These are phyloP conservation scores for Characodon lateralis DNA, from an alignment of 2,797 vertebrate genomes.

Conservation along the genomic window DNA sequence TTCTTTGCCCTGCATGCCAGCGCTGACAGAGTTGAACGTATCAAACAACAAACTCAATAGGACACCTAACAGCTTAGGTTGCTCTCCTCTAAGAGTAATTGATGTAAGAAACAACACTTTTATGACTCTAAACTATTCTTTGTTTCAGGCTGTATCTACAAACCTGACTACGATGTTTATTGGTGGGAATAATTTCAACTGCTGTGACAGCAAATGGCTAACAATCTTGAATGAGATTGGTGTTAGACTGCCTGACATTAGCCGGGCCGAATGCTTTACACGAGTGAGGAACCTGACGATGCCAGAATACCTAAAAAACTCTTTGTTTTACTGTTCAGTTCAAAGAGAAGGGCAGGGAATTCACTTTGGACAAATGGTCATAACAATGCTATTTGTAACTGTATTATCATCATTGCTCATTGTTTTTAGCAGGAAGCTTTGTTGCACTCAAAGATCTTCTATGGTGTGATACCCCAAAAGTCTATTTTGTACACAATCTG, in stretches of 20 bases:
- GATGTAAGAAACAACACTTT: conserved; percentile 74
- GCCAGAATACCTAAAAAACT: conserved; percentile 50
- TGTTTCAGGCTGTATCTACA: conserved; percentile 46
- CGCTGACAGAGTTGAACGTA: conserved; percentile 66
- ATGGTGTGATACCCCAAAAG: conserved; percentile 44
- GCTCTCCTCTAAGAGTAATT: conserved; percentile 69
- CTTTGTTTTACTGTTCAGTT: conserved; percentile 49
- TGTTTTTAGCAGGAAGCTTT: conserved; percentile 46
- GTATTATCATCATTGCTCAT: conserved; percentile 40
- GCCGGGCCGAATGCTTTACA: conserved; percentile 55
- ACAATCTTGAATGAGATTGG: conserved; percentile 41
- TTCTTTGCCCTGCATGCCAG: conserved; percentile 67
- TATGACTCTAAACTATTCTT: conserved; percentile 59
- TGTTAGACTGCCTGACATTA: conserved; percentile 65
- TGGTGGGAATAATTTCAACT: conserved; percentile 74
- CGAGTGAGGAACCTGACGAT: conserved; percentile 23
- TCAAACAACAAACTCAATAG: conserved; percentile 66
- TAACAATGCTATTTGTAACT: conserved; percentile 58
- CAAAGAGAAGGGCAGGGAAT: conserved; percentile 33
- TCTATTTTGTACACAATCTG: neutral
- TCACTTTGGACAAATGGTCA: conserved; percentile 52
- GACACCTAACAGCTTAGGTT: conserved; percentile 59
- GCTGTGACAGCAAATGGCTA: conserved; percentile 73
- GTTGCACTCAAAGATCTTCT: conserved; percentile 32
- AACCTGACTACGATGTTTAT: conserved; percentile 59